Evolutionary conservation across 2,888 invertebrate species (phyloP), one percentile per base, ranked within the genome.

Genomic region (Lamproptera curius): DNA sequence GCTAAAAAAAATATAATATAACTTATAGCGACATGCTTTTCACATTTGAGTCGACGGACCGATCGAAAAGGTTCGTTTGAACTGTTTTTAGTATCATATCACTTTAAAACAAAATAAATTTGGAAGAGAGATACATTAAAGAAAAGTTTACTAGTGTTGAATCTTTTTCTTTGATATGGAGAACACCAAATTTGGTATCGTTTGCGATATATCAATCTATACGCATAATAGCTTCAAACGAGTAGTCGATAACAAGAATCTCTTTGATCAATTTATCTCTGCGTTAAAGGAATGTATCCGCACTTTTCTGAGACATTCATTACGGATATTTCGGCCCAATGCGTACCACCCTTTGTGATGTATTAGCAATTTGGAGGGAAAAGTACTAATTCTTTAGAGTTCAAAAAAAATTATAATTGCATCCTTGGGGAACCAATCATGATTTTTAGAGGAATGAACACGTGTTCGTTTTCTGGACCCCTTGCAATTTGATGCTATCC

Each of bases 331-430:
- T 20, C 15, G 13, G 60, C 59, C 58, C 64, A 63, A 62, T 63
- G 70, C 67, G 65, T 72, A 71, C 73, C 75, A 72, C 82, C 82
- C 84, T 61, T 69, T 62, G 84, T 73, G 82, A 85, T 70, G 70
- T 61, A 81, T 85, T 85, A 81, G 67, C 67, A 65, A 75, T 79
- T 81, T 76, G 75, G 77, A 79, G 73, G 71, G 73, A 70, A 72
- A 83, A 84, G 83, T 82, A 84, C 85, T 85, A 84, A 85, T 85
- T 85, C 79, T 84, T 84, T 84, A 83, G 73, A 73, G 76, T 44
- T 38, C 28, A 40, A 49, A 48, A 44, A 43, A 48, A 44, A 44
- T 40, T 64, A 75, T 84, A 82, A 87, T 85, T 86, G 85, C 80
- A 78, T 86, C 87, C 87, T 81, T 71, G 56, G 81, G 85, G 87